Conservation (phyloP, 2,888 invertebrate genomes). For the Thera britannica region DNA sequence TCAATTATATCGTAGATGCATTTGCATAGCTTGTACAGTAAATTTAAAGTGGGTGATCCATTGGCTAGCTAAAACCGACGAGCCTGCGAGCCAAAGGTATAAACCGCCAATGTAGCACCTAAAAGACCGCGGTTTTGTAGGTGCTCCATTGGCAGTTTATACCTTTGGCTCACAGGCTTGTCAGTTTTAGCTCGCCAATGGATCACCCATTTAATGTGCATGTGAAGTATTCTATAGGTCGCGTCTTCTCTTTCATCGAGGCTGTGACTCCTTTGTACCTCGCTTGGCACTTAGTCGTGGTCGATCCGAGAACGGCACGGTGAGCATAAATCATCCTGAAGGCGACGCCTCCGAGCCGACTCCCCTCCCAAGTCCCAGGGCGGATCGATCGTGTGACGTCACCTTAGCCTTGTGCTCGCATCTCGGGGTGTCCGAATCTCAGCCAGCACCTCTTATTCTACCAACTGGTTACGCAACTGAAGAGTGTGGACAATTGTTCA, state of each 20-base stretch:
- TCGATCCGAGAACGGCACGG: constrained; percentile 20
- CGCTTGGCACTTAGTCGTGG: constrained; percentile 15
- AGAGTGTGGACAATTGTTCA: constrained; percentile 31
- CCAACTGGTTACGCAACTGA: constrained; percentile 34
- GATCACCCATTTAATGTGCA: not conserved
- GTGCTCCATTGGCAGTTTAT: too few relatives aligned
- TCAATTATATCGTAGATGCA: too few relatives aligned
- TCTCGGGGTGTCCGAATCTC: constrained; percentile 37
- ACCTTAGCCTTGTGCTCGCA: constrained; percentile 69
- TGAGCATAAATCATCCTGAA: constrained; percentile 35
- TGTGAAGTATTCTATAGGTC: not conserved
- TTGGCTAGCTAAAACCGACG: too few relatives aligned
- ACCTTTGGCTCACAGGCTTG: too few relatives aligned
- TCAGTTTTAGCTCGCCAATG: too few relatives aligned
- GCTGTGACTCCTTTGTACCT: constrained; percentile 4
- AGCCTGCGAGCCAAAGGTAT: too few relatives aligned
- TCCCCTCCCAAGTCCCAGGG: constrained; percentile 38
- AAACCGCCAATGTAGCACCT: too few relatives aligned
- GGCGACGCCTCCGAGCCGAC: constrained; percentile 26
- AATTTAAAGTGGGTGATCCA: too few relatives aligned
- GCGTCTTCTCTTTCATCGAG: not conserved
- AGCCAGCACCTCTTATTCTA: constrained; percentile 37
- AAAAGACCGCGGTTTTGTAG: too few relatives aligned
- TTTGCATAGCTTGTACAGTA: too few relatives aligned
- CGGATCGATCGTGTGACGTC: constrained; percentile 79